phyloP scores from a whole-genome alignment of 2,888 invertebrate genomes.

The Drosophila planitibia region DNA sequence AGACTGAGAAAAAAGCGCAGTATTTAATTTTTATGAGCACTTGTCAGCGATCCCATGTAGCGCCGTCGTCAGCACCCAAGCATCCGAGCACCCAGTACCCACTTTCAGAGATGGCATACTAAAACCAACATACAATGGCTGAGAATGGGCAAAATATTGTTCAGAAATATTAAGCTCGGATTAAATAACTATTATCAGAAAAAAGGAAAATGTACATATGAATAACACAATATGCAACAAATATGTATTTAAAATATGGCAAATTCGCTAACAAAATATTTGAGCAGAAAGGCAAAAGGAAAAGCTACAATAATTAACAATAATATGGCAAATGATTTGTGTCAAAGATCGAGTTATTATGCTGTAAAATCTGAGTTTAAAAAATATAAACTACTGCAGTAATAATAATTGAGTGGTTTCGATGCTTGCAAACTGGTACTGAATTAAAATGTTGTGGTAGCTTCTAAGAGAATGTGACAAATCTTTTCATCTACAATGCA shows the following conservation, averaged over 20 bases:
- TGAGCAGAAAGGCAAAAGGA: neutral
- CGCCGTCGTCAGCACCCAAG: slow-evolving; percentile 51
- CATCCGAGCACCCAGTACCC: slow-evolving; percentile 2
- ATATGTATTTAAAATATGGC: slow-evolving; percentile 3
- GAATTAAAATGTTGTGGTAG: neutral
- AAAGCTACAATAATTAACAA: too few species aligned
- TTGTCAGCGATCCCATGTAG: slow-evolving; percentile 73
- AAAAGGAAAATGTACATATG: neutral
- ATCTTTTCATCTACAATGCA: neutral
- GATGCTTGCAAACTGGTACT: neutral
- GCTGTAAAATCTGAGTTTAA: neutral
- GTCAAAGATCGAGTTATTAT: neutral
- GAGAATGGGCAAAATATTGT: slow-evolving; percentile 4
- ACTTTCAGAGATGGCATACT: slow-evolving; percentile 11
- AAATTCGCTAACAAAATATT: neutral
- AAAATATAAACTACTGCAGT: accelerated
- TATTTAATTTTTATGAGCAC: slow-evolving; percentile 74
- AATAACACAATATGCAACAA: slow-evolving; percentile 1
- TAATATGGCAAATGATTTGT: neutral
- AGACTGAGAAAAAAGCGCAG: slow-evolving; percentile 56
- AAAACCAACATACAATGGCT: slow-evolving; percentile 42
- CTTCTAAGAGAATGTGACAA: neutral
- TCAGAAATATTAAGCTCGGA: slow-evolving; percentile 19
- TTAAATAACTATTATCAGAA: slow-evolving; percentile 14
- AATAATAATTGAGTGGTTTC: neutral